Percentiles rank a stretch among this genome's conserved stretches.
Conservation (phyloP, 2,888 invertebrate species). For the Blastobasis lacticolella region DNA sequence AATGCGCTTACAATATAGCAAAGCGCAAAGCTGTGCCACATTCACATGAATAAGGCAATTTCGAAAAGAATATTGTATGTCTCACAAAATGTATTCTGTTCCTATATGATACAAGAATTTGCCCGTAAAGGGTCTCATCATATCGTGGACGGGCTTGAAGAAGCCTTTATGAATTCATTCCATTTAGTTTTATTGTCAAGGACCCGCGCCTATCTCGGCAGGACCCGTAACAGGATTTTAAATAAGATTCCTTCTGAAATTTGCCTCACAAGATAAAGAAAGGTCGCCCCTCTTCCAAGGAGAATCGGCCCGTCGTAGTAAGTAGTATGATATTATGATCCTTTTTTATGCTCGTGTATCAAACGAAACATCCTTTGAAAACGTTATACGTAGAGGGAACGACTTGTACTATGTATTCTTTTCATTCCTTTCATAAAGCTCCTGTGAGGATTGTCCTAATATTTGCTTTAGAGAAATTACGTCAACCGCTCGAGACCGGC, state of each 20-base stretch:
- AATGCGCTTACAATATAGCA: background rate
- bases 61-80: conserved; percentile 36
- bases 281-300: conserved; percentile 62
- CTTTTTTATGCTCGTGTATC: conserved; percentile 50
- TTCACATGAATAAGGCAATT: conserved; percentile 38
- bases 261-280: conserved; percentile 70
- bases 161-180: conserved; percentile 70
- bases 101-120: conserved; percentile 50
- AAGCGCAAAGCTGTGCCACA: conserved; percentile 15
- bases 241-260: conserved; percentile 71
- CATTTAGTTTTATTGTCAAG: conserved; percentile 73
- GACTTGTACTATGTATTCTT: conserved; percentile 42
- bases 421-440: conserved; percentile 47
- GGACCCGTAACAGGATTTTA: conserved; percentile 70
- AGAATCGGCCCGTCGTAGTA: conserved; percentile 49
- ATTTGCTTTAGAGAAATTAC: conserved; percentile 66
- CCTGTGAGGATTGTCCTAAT: conserved; percentile 60
- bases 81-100: conserved; percentile 37
- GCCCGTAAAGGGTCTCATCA: conserved; percentile 51
- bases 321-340: conserved; percentile 48
- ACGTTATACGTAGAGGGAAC: conserved; percentile 28
- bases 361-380: conserved; percentile 34
- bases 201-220: conserved; percentile 68
- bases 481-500: conserved; percentile 43
- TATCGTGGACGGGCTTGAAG: conserved; percentile 57